Evolutionary conservation across 2,888 invertebrate genomes (phyloP).

Genomic region (Dascillus cervinus): DNA sequence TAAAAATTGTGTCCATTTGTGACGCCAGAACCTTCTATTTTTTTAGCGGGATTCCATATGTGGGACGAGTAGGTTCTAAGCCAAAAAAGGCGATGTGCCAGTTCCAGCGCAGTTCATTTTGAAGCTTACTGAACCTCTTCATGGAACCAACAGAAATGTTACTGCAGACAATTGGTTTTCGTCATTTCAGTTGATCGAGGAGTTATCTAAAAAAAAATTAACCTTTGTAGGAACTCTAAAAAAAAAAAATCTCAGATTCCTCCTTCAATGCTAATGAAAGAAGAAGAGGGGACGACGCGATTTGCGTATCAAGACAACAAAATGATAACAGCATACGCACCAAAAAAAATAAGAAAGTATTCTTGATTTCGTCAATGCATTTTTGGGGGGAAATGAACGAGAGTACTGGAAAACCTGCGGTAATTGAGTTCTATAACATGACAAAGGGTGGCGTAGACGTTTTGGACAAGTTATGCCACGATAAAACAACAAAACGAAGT

Average conservation of each 20-base stretch:
- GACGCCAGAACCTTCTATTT: constrained; percentile 10
- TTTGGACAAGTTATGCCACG: constrained; percentile 1
- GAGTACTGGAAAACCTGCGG: background rate
- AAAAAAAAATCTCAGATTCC: constrained; percentile 14
- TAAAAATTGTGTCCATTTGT: constrained; percentile 12
- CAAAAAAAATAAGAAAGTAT: background rate
- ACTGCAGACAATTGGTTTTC: too few species aligned
- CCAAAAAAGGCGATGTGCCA: constrained; percentile 2
- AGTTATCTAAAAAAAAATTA: constrained; percentile 8
- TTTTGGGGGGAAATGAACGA: background rate
- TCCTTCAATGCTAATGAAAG: background rate
- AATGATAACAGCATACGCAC: background rate
- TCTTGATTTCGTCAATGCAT: constrained; percentile 2
- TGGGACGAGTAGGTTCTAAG: constrained; percentile 7
- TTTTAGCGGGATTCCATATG: constrained; percentile 5
- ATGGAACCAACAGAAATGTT: constrained; percentile 13
- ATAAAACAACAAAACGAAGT: constrained; percentile 1
- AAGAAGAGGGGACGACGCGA: background rate
- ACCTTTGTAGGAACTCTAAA: constrained; percentile 12
- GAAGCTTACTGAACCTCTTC: constrained; percentile 5
- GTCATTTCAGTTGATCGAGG: constrained; percentile 9
- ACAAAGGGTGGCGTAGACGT: constrained; percentile 2
- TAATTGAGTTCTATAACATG: constrained; percentile 2
- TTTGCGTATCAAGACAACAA: background rate
- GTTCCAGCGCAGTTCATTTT: constrained; percentile 10